A percentile compares a stretch with the other conserved stretches of the same genome.
phyloP scores from a whole-genome alignment of 2,113 vertebrate species.

The Tyto alba region DNA sequence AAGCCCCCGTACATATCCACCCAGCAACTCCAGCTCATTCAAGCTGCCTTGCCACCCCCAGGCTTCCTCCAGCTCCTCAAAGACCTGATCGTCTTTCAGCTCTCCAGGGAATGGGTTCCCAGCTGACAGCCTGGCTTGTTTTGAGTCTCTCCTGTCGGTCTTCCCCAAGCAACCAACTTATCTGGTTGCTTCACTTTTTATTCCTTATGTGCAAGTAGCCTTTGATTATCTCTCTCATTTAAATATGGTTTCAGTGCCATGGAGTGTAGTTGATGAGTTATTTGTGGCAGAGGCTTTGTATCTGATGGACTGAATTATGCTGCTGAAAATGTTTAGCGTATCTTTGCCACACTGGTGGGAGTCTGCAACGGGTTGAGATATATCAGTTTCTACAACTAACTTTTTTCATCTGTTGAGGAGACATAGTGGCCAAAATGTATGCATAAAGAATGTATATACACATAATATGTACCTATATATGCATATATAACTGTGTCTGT shows the following conservation, averaged over 20 bases:
- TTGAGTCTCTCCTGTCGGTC: neutral
- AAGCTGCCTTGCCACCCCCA: no score
- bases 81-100: neutral
- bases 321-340: neutral
- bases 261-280: neutral
- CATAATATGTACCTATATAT: neutral
- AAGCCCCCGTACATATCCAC: neutral
- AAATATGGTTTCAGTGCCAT: neutral
- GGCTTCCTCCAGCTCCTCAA: neutral
- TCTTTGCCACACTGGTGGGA: neutral
- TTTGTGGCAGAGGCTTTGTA: neutral
- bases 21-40: no score
- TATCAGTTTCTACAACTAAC: neutral
- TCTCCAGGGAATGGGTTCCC: neutral
- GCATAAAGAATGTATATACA: neutral
- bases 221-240: neutral
- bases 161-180: neutral
- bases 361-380: neutral
- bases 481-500: neutral
- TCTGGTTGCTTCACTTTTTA: neutral
- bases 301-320: neutral
- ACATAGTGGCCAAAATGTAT: neutral
- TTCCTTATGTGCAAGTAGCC: neutral
- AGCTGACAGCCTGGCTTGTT: neutral
- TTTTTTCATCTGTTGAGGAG: neutral